Conservation (phyloP, 2,888 invertebrate species). For the Trachelus iudaicus region DNA sequence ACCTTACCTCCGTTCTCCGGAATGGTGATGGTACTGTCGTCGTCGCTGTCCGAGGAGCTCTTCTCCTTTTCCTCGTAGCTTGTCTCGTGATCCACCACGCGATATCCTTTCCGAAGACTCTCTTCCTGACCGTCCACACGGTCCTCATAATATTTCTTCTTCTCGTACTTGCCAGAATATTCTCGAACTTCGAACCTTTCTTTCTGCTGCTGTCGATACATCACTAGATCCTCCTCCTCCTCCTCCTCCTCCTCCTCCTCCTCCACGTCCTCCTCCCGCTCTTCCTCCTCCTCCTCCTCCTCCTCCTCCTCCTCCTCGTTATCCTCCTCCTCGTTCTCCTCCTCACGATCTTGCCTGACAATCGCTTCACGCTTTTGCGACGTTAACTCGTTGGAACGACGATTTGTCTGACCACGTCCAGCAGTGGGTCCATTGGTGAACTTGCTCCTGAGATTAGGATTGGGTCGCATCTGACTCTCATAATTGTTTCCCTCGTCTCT, state of each 20-base stretch:
- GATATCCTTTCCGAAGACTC: slow-evolving; percentile 18
- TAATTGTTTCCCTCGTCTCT: slow-evolving; percentile 44
- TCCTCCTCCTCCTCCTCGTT: slow-evolving; percentile 33
- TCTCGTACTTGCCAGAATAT: slow-evolving; percentile 40
- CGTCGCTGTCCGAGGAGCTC: slow-evolving; percentile 55
- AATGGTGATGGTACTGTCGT: slow-evolving; percentile 60
- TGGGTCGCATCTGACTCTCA: slow-evolving; percentile 35
- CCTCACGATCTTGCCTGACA: slow-evolving; percentile 26
- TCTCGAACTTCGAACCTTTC: neutral
- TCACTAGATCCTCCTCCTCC: slow-evolving; percentile 39
- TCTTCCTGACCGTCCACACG: slow-evolving; percentile 30
- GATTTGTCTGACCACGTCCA: slow-evolving; percentile 6
- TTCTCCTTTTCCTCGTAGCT: slow-evolving; percentile 58
- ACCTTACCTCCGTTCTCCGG: slow-evolving; percentile 60
- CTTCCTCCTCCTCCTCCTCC: slow-evolving; percentile 50
- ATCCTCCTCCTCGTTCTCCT: slow-evolving; percentile 25
- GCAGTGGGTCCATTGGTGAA: slow-evolving; percentile 20
- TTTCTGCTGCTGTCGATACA: slow-evolving; percentile 25
- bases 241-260: slow-evolving; percentile 53
- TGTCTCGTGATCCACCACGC: slow-evolving; percentile 26
- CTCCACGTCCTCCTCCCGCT: slow-evolving; percentile 38
- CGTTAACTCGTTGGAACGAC: no score
- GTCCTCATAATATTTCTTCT: slow-evolving; percentile 51
- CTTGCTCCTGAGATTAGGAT: slow-evolving; percentile 38
- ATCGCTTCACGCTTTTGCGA: slow-evolving; percentile 10